Percentiles rank a stretch among this genome's conserved stretches.
These are phyloP conservation scores for Synanthedon andrenaeformis DNA, from an alignment of 2,888 invertebrate genomes.

Conservation along the genomic window DNA sequence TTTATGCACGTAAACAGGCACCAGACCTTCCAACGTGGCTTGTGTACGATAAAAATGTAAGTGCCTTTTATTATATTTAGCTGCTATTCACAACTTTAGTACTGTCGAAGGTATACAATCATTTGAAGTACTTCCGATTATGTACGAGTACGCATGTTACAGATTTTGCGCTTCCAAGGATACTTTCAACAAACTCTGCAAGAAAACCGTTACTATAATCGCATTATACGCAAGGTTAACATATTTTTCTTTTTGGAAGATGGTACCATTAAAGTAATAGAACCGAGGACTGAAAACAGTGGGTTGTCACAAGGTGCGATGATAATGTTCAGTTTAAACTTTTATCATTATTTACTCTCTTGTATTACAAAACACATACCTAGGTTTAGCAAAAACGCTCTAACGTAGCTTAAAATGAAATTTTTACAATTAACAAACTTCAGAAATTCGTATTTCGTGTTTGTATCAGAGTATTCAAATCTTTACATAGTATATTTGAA, in stretches of 20 bases:
- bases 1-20: constrained; percentile 81
- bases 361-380: neutral
- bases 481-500: too few relatives aligned
- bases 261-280: constrained; percentile 88
- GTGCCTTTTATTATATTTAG: constrained; percentile 8
- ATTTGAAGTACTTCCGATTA: too few relatives aligned
- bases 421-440: too few relatives aligned
- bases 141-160: constrained; percentile 6
- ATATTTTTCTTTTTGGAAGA: constrained; percentile 92
- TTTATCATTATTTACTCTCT: neutral
- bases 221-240: constrained; percentile 81
- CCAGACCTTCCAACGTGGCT: constrained; percentile 87
- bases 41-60: constrained; percentile 87
- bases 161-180: constrained; percentile 83
- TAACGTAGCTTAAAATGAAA: too few relatives aligned
- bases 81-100: too few relatives aligned
- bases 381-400: too few relatives aligned
- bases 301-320: constrained; percentile 84
- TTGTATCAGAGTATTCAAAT: too few relatives aligned
- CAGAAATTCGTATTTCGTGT: too few relatives aligned
- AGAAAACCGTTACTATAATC: constrained; percentile 76
- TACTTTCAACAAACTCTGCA: constrained; percentile 85
- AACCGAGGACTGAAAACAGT: constrained; percentile 85
- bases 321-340: neutral
- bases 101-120: too few relatives aligned